Conservation (phyloP, 2,888 invertebrate genomes). For the Drosophila leonis region DNA sequence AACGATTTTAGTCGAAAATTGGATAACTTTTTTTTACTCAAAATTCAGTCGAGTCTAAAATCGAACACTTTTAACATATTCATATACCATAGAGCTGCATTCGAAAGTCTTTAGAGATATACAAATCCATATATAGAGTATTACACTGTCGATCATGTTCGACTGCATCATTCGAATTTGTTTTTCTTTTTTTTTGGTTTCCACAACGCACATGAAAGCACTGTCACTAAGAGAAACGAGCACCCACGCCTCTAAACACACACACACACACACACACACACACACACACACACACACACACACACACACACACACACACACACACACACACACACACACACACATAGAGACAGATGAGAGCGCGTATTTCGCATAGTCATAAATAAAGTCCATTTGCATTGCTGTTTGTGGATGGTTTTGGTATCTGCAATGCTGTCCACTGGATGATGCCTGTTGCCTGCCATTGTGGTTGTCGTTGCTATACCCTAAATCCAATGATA, state of each 20-base stretch:
- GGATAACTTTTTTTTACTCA: too few relatives aligned
- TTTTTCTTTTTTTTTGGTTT: constrained; percentile 2
- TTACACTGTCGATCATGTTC: too few relatives aligned
- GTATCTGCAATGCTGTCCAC: constrained; percentile 49
- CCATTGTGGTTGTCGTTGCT: constrained; percentile 1
- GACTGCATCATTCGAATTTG: neutral
- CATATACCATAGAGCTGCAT: too few relatives aligned
- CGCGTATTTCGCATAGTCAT: constrained; percentile 54
- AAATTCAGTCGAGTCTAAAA: too few relatives aligned
- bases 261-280: neutral
- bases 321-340: neutral
- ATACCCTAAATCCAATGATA: neutral
- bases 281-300: neutral
- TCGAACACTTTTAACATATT: too few relatives aligned
- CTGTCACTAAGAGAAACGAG: constrained; percentile 2
- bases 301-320: too few relatives aligned
- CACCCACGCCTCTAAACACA: neutral
- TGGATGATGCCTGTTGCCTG: constrained; percentile 30
- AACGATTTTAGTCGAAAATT: too few relatives aligned
- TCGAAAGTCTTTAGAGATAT: too few relatives aligned
- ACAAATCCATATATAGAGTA: too few relatives aligned
- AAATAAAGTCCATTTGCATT: constrained; percentile 72
- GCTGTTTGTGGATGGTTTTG: constrained; percentile 53
- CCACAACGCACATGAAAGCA: constrained; percentile 5
- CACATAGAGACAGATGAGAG: neutral